Base-by-base conservation (phyloP, 2,797 vertebrate genomes). In the Hafferia zeledoni region DNA sequence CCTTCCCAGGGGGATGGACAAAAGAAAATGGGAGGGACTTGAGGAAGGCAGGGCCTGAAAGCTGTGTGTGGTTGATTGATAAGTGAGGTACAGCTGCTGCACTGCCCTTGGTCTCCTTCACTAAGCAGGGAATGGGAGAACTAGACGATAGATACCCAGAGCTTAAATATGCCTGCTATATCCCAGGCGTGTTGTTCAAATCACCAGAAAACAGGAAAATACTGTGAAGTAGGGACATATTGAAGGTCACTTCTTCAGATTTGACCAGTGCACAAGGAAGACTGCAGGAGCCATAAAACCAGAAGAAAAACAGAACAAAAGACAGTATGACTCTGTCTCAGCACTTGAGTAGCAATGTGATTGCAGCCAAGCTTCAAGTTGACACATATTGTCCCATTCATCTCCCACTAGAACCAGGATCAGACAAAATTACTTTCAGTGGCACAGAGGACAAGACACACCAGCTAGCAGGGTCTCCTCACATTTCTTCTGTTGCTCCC, bases 51-150 rank as follows among this genome's bases (percentile, higher is more conserved):
- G 46, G 68, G 67, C 53, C 39, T 50, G 28, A 63, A 67, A 85
- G 13, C 14, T 39, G 12, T 6, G 0, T 52, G 55, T 41, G 37
- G 37, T 33, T 43, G 30, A 15, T 0, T 41, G 55, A 44, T 0
- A 0, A 65, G 25, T 8, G n/a, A 33, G 13, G 19, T 10, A 46
- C 46, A 64, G 63, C 37, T 69, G 46, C 55, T 63, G 60, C 8
- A 8, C 16, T 53, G 76, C 15, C 11, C 37, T 72, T 24, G 24
- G 17, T 56, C 24, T 28, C 35, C 53, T 50, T 55, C 70, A n/a
- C 13, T 55, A 39, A 33, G 9, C 15, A 28, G 5, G 15, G 8
- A 37, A 57, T 31, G 24, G 19, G 27, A 64, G 10, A 71, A 41
- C 4, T 18, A 41, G 23, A 14, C n/a, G 33, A 28, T 6, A 72